Evolutionary conservation across 2,797 vertebrate genomes (phyloP).

Genomic region (Capromys pilorides): DNA sequence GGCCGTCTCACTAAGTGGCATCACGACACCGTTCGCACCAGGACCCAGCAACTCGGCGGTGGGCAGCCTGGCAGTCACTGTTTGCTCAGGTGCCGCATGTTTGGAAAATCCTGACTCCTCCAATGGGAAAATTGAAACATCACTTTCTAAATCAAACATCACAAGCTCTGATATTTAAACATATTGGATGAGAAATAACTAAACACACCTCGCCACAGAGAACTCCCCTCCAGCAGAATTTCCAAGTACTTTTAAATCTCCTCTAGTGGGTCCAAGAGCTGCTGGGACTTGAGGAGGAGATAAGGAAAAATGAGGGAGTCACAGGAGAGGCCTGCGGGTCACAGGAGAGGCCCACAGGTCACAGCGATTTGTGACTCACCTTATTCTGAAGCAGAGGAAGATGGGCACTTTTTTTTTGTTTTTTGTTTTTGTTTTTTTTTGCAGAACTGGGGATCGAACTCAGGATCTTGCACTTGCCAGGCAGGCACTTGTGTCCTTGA

Average conservation of each 20-base stretch:
- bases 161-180: not conserved
- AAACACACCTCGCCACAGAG: fast-evolving
- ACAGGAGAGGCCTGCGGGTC: not conserved
- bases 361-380: fast-evolving
- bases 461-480: no score
- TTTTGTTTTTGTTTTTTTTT: no score
- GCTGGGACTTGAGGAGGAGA: not conserved
- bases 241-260: fast-evolving
- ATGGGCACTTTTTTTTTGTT: no score
- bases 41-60: not conserved
- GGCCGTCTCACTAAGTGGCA: fast-evolving
- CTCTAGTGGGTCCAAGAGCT: fast-evolving
- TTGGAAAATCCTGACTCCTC: not conserved
- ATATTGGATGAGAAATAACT: not conserved
- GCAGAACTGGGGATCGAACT: no score
- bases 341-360: not conserved
- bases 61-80: not conserved
- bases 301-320: not conserved
- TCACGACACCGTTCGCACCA: not conserved
- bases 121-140: not conserved
- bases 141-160: not conserved
- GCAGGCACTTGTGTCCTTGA: no score
- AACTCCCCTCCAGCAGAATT: not conserved
- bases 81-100: not conserved
- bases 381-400: no score